These are phyloP conservation scores for Pachyramphus minor DNA, from an alignment of 2,113 vertebrate genomes.

Conservation along the genomic window DNA sequence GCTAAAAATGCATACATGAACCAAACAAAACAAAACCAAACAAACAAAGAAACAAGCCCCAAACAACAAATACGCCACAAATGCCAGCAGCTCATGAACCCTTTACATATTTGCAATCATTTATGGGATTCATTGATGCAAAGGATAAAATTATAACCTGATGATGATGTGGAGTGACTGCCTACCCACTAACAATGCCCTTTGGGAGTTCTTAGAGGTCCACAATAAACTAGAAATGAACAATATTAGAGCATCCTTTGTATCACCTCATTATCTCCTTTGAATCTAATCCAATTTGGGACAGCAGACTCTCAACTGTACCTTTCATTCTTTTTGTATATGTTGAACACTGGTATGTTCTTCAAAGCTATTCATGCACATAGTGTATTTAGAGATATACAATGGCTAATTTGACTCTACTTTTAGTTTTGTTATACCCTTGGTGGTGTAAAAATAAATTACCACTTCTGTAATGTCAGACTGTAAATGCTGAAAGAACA, in stretches of 20 bases:
- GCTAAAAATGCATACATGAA: background rate
- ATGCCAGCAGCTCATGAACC: background rate
- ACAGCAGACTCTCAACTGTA: background rate
- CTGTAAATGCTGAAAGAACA: background rate
- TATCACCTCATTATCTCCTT: background rate
- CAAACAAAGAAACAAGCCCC: background rate
- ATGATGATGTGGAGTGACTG: background rate
- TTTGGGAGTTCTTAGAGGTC: background rate
- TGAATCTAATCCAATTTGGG: background rate
- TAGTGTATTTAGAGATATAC: background rate
- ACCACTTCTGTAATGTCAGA: background rate
- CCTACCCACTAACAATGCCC: background rate
- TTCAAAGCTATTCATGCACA: background rate
- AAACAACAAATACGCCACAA: background rate
- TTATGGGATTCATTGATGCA: background rate
- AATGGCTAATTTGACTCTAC: background rate
- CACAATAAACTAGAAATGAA: background rate
- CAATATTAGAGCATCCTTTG: background rate
- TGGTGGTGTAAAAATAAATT: background rate
- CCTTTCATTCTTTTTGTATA: background rate
- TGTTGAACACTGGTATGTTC: background rate
- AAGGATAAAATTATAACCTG: background rate
- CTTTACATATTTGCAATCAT: background rate
- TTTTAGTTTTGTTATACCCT: background rate
- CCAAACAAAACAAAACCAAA: background rate